Base-by-base conservation (phyloP, 2,888 invertebrate species). In the Rotaria magnacalcarata region DNA sequence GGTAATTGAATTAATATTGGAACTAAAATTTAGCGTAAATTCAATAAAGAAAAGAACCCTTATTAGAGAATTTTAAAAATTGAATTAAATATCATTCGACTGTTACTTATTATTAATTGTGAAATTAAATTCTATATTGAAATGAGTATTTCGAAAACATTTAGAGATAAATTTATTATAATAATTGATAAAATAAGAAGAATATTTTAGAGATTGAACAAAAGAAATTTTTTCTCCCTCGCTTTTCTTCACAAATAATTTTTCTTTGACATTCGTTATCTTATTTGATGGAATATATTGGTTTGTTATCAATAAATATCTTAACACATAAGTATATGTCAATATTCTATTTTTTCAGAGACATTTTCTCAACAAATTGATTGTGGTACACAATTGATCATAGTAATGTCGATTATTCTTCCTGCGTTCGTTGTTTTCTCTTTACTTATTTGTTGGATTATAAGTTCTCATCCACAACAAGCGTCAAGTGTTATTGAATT, bases 371-470 rank as follows among this genome's bases (percentile, higher is more conserved):
- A 34, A 67, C 67, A 67, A 67, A 67, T 67, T 34, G 67, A 67
- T 67, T 67, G 67, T 34, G 67, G 34, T 16, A 34, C n/a, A 67
- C 16, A 67, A 67, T 67, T 67, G 19, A 67, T 19, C 34, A 41
- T 67, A 34, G 34, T 67, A 16, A 67, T 67, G 16, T 67, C 67
- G 19, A 67, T 67, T 67, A 11, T 67, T 27, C 19, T 67, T 16
- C 67, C 67, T 34, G 16, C 11, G 34, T 67, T 34, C 34, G 2
- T 34, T 34, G 34, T 41, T 19, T 41, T 16, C 6, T 67, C 67
- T 67, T 67, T 67, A 41, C 34, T 67, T 67, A 67, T 34, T 67
- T 67, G 67, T 67, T 67, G 67, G 67, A 67, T 41, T 11, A 41
- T 67, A 67, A 27, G 16, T 16, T 24, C 34, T 41, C 8, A 67